These are phyloP conservation scores for Hoplodrina blanda DNA, from an alignment of 2,888 invertebrate species.

Conservation along the genomic window DNA sequence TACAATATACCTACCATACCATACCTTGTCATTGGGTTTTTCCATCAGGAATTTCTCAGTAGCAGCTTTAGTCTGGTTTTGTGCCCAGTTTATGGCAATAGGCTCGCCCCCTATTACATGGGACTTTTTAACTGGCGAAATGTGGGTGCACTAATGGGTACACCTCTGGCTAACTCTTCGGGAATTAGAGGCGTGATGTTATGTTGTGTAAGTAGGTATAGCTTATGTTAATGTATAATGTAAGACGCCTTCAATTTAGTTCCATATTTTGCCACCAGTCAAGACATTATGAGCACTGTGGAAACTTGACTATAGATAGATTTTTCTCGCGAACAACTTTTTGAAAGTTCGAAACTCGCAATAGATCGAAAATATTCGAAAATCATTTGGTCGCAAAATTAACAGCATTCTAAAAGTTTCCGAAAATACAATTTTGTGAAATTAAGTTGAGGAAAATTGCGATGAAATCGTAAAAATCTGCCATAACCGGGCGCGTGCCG, in stretches of 20 bases:
- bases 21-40: neutral
- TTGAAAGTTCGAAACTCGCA: neutral
- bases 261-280: neutral
- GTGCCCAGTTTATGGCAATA: no score
- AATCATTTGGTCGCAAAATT: conserved; percentile 16
- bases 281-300: neutral
- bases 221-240: no score
- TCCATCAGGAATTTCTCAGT: no score
- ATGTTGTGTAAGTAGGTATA: no score
- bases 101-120: no score
- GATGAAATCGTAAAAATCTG: conserved; percentile 4
- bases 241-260: no score
- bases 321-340: neutral
- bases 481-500: neutral
- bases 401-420: conserved; percentile 22
- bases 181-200: no score
- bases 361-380: neutral
- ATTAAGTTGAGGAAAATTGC: conserved; percentile 14
- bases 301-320: neutral
- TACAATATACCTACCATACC: conserved; percentile 6
- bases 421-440: conserved; percentile 1
- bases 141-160: no score
- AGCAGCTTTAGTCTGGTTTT: no score
- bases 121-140: no score
- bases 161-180: no score